Evolutionary conservation across 2,113 vertebrate species (phyloP), one percentile per base, ranked within the genome.

Genomic region (Callipepla squamata): DNA sequence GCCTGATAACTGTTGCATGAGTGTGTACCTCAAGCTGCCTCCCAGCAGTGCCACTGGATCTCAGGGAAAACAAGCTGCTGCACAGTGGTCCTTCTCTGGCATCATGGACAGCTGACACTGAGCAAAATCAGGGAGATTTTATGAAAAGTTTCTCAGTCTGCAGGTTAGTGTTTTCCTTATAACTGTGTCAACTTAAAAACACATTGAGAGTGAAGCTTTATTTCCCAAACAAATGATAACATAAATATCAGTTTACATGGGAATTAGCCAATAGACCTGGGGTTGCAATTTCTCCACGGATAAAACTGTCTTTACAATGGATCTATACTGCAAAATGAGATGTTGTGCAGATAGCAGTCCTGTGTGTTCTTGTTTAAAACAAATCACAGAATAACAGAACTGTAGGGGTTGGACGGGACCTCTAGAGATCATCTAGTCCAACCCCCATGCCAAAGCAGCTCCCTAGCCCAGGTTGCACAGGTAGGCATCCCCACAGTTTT

Each of bases 151-250:
- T 92, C 84, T 34, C 42, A 58, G 12, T 10, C 61, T 79, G 19
- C 15, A 66, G 47, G 58, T 5, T 80, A 34, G 16, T 80, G 32
- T 85, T 87, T 87, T 53, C 36, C 21, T 57, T 75, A 75, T 85
- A 93, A 90, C 93, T 89, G 66, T 11, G 2, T 74, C 69, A 74
- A 50, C 21, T 77, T 91, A 80, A 91, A 73, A 87, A 77, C 55
- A 11, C 21, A 22, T 66, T 88, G 80, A 26, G 74, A 93, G 15
- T 19, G 32, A 81, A 78, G n/a, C 30, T 91, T 93, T 91, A 44
- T 90, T 94, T 91, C 68, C 34, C 30, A 25, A 42, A n/a, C 75
- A 86, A 87, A 72, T 80, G 80, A 67, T 32, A 80, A 28, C 45
- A 22, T 22, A 28, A 3, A 1, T 77, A 40, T 20, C 34, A 42